Base-by-base conservation (phyloP, 2,113 vertebrate genomes). In the Smithornis capensis region DNA sequence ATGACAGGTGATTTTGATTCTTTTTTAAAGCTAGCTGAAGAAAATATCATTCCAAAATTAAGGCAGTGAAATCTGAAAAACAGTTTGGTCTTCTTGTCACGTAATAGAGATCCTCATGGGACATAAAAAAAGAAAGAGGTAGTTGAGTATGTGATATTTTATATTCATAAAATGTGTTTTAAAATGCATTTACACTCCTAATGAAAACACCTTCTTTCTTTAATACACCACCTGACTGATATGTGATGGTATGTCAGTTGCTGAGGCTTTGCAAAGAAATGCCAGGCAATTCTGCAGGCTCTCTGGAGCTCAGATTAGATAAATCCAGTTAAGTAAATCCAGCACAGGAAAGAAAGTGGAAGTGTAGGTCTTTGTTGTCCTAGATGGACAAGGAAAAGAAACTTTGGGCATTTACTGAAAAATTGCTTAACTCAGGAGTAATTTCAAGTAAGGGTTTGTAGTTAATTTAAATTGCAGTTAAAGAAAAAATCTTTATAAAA, bases 241-340 rank as follows among this genome's bases (percentile, higher is more conserved):
- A 0, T 71, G 55, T 96, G 93, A 95, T 87, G 79, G 52, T 50
- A 44, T 89, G 53, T 81, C 71, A 92, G 59, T 88, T 80, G 47
- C 71, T 86, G 68, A 74, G 33, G 31, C 83, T 70, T 57, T 52
- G 56, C 64, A 40, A 25, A 90, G 79, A 90, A 86, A 86, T 80
- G 44, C 63, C 76, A 75, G 59, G 75, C 82, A 88, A 21, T 92
- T 92, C 63, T 91, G 47, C 60, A 90, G 85, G 28, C 63, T 90
- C 42, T 92, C 35, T 87, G 45, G 59, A 79, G 35, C 82, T 91
- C 68, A 64, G 68, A 71, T 94, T 80, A 63, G 79, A 38, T 65
- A 89, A 96, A 94, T 92, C 81, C 94, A 82, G 76, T 96, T 96
- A 94, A 90, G 60, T 81, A 92, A 91, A 95, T 94, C 78, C 89